phyloP scores from a whole-genome alignment of 2,888 invertebrate genomes.

The Caenorhabditis parvicauda region DNA sequence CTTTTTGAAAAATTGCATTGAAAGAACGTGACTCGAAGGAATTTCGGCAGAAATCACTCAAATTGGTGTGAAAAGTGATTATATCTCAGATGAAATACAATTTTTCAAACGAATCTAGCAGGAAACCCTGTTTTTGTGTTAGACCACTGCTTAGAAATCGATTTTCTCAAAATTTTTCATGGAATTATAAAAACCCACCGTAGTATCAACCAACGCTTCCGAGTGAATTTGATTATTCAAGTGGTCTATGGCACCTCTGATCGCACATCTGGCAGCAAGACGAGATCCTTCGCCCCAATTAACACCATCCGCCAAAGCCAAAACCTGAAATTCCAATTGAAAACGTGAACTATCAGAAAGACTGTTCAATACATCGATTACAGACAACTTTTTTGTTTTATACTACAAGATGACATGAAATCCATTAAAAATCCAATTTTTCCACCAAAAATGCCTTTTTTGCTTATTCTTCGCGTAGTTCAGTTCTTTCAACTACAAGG shows the following conservation, averaged over 20 bases:
- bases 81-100: background rate
- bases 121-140: too few relatives aligned
- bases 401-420: background rate
- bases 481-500: background rate
- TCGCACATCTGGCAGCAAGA: conserved; percentile 70
- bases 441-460: too few relatives aligned
- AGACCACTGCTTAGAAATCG: too few relatives aligned
- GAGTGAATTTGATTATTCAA: conserved; percentile 68
- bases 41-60: too few relatives aligned
- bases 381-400: background rate
- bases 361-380: background rate
- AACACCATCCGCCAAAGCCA: conserved; percentile 83
- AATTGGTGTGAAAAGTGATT: too few relatives aligned
- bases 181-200: too few relatives aligned
- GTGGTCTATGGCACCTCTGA: conserved; percentile 81
- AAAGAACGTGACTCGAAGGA: too few relatives aligned
- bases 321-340: conserved; percentile 64
- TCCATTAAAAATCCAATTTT: too few relatives aligned
- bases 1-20: too few relatives aligned
- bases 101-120: background rate
- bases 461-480: too few relatives aligned
- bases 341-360: background rate
- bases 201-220: conserved; percentile 37
- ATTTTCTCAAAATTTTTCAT: too few relatives aligned
- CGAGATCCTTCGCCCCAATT: conserved; percentile 85